phyloP scores from a whole-genome alignment of 2,797 vertebrate genomes.

The Thamnophis elegans region DNA sequence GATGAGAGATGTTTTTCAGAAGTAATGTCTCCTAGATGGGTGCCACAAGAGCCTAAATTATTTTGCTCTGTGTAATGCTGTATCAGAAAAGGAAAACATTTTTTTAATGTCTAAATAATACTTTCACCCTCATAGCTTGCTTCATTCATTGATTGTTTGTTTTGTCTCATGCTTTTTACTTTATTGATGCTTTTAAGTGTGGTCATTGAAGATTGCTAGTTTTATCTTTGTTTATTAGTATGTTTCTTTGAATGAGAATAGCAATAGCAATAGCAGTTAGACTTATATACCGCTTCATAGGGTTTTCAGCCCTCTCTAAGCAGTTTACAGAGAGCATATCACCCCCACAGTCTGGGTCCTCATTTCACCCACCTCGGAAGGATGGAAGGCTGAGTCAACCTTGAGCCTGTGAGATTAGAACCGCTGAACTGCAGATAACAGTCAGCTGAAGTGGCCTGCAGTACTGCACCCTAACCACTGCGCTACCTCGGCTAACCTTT shows the following conservation, averaged over 20 bases:
- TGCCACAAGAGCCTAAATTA: background rate
- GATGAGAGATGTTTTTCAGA: background rate
- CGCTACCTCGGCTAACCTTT: no score
- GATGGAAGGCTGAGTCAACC: no score
- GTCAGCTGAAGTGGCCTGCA: no score
- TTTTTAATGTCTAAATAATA: background rate
- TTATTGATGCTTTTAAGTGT: background rate
- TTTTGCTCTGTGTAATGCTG: background rate
- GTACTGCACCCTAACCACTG: no score
- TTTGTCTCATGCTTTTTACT: background rate
- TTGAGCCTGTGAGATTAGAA: no score
- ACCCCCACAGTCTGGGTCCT: no score
- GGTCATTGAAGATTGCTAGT: background rate
- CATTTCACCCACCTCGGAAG: no score
- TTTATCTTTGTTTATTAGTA: background rate
- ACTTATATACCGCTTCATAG: no score
- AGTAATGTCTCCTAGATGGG: background rate
- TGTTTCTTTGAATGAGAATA: background rate
- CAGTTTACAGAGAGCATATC: no score
- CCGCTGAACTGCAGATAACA: no score
- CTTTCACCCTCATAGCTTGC: background rate
- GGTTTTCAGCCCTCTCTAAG: no score
- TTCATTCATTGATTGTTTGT: background rate
- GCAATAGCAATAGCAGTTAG: no score
- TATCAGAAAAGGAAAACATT: background rate